Evolutionary conservation across 2,888 invertebrate genomes (phyloP), one percentile per base, ranked within the genome.

Genomic region (Nowickia ferox): DNA sequence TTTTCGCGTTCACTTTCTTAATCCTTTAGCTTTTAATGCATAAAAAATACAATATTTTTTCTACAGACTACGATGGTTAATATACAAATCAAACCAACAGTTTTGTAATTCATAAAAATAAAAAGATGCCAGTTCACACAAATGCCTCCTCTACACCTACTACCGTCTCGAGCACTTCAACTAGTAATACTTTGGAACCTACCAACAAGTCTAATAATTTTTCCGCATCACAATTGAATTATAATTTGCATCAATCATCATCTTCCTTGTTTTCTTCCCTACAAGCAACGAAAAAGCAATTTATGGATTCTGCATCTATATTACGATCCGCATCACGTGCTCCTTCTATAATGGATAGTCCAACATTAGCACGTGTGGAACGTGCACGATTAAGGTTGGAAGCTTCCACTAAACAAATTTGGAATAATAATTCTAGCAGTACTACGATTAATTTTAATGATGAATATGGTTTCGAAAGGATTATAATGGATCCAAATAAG

Each of bases 331-430:
- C 91, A 11, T 92, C 92, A 85, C 91, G 93, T 59, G 92, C 93
- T 10, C 93, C 94, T 84, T 94, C 94, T 77, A 94, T 95, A 88
- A 92, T 94, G 89, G 94, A 95, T 90, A 95, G 94, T 86, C 95
- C 94, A 87, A 94, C 94, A 87, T 92, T 95, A 89, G 94, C 94
- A 86, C 93, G 94, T 88, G 95, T 94, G 83, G 94, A 94, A 91
- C 93, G 94, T 89, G 95, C 94, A 61, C 93, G 94, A 88, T 90
- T 94, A 87, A 92, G 94, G 82, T 93, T 94, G 88, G 94, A 94
- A 88, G 94, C 90, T 53, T 87, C 91, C 77, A 83, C 84, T 48
- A 84, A 87, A 44, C 88, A 87, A n/a, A 87, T 87, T 30, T 71
- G 83, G 1, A 86, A 86, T 53, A 84, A 82, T 10, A 88, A 88